Conservation (phyloP, 2,888 invertebrate genomes). For the Parnassius orleans region DNA sequence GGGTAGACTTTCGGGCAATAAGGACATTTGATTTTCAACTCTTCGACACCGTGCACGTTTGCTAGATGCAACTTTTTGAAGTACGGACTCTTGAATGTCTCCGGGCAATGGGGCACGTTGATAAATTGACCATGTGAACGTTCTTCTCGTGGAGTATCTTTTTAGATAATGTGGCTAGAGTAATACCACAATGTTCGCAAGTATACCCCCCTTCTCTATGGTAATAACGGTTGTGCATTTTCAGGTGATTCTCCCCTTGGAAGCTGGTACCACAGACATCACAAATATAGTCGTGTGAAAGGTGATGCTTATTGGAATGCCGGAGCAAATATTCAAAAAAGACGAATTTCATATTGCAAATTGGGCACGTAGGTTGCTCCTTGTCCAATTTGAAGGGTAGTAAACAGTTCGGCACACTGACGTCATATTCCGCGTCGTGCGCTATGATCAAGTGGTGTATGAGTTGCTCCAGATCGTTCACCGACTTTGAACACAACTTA, state of each 20-base stretch:
- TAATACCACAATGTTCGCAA: slow-evolving; percentile 73
- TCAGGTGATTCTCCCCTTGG: slow-evolving; percentile 72
- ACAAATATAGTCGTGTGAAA: slow-evolving; percentile 72
- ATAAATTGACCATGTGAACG: slow-evolving; percentile 61
- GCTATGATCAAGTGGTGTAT: slow-evolving; percentile 71
- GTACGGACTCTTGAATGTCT: slow-evolving; percentile 70
- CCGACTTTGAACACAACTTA: slow-evolving; percentile 54
- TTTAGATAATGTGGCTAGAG: slow-evolving; percentile 66
- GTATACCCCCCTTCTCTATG: slow-evolving; percentile 69
- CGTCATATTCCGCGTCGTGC: slow-evolving; percentile 71
- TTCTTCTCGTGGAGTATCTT: slow-evolving; percentile 72
- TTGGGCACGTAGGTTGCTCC: slow-evolving; percentile 63
- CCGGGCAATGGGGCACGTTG: slow-evolving; percentile 66
- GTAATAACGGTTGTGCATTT: slow-evolving; percentile 73
- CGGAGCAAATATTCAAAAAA: slow-evolving; percentile 70
- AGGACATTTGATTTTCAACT: slow-evolving; percentile 69
- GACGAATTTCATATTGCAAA: slow-evolving; percentile 67
- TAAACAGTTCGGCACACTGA: slow-evolving; percentile 65
- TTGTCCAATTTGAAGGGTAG: slow-evolving; percentile 67
- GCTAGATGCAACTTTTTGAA: slow-evolving; percentile 68
- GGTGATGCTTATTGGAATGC: slow-evolving; percentile 69
- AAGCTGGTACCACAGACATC: slow-evolving; percentile 74
- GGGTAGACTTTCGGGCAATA: slow-evolving; percentile 73
- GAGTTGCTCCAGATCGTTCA: slow-evolving; percentile 60
- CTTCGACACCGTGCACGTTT: slow-evolving; percentile 67